Evolutionary conservation across 2,888 invertebrate species (phyloP).

Genomic region (Chrysolina oricalcia): DNA sequence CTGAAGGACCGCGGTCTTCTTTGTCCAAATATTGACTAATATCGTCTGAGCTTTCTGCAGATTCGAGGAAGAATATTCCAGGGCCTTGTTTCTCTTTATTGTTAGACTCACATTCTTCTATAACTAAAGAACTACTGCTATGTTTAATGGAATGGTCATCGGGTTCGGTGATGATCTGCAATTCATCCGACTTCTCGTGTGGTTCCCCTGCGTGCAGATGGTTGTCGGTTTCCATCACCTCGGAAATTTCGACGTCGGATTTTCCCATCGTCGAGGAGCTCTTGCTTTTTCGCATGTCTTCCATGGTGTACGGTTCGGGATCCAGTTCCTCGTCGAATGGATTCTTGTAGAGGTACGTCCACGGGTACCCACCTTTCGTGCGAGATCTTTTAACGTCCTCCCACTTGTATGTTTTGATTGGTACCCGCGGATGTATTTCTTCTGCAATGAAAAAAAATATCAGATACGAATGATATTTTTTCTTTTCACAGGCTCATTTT

Average conservation of each 20-base stretch:
- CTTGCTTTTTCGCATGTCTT: constrained; percentile 61
- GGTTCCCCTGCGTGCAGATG: constrained; percentile 15
- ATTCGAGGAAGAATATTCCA: constrained; percentile 59
- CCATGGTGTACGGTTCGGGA: constrained; percentile 67
- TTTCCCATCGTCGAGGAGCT: constrained; percentile 59
- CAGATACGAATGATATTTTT: too few relatives aligned
- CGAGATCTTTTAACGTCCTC: constrained; percentile 83
- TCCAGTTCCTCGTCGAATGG: constrained; percentile 71
- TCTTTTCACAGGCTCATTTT: too few relatives aligned
- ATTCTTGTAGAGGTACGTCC: constrained; percentile 84
- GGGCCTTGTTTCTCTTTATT: constrained; percentile 46
- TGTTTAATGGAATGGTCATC: constrained; percentile 50
- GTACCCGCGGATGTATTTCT: constrained; percentile 76
- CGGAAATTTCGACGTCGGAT: constrained; percentile 55
- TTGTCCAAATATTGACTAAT: constrained; percentile 70
- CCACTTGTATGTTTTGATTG: constrained; percentile 87
- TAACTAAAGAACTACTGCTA: constrained; percentile 48
- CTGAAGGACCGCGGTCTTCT: constrained; percentile 59
- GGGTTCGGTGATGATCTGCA: constrained; percentile 48
- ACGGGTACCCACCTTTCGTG: constrained; percentile 84
- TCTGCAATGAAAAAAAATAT: constrained; percentile 59
- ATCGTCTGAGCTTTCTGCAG: constrained; percentile 69
- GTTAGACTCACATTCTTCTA: constrained; percentile 46
- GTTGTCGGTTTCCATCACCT: constrained; percentile 34
- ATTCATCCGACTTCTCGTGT: constrained; percentile 28